phyloP scores from a whole-genome alignment of 2,113 vertebrate species.

The Pseudopipra pipra region DNA sequence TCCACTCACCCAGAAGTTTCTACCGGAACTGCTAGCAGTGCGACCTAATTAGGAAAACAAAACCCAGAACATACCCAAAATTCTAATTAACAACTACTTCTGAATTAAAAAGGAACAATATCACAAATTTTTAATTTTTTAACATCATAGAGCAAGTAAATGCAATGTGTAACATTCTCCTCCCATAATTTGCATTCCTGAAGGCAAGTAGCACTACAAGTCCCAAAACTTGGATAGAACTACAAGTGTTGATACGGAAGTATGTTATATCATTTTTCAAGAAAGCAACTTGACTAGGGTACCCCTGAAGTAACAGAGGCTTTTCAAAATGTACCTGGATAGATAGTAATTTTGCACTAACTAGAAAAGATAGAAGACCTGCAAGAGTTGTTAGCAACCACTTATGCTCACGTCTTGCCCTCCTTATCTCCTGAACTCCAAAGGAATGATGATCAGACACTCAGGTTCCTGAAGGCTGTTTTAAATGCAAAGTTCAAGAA shows the following conservation, averaged over 20 bases:
- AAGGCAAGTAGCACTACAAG: neutral
- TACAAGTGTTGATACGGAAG: neutral
- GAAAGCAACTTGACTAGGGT: neutral
- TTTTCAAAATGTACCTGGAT: neutral
- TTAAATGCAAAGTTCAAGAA: neutral
- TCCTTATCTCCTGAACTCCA: neutral
- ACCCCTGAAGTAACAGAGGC: neutral
- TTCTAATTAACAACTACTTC: neutral
- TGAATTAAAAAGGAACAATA: neutral
- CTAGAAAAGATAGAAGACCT: neutral
- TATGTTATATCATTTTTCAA: neutral
- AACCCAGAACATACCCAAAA: neutral
- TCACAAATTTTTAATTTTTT: neutral
- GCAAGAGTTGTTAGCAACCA: neutral
- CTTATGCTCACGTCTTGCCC: accelerated
- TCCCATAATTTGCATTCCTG: neutral
- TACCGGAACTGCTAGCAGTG: constrained; percentile 73
- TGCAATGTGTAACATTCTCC: neutral
- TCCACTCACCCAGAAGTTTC: constrained; percentile 98
- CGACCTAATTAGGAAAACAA: constrained; percentile 67
- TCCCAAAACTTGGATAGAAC: neutral
- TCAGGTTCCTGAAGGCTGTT: neutral
- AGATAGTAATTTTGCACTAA: neutral
- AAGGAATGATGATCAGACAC: neutral
- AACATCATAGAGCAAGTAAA: neutral